Evolutionary conservation across 2,113 vertebrate species (phyloP), one percentile per base, ranked within the genome.

Genomic region (Rhinoptilus africanus): DNA sequence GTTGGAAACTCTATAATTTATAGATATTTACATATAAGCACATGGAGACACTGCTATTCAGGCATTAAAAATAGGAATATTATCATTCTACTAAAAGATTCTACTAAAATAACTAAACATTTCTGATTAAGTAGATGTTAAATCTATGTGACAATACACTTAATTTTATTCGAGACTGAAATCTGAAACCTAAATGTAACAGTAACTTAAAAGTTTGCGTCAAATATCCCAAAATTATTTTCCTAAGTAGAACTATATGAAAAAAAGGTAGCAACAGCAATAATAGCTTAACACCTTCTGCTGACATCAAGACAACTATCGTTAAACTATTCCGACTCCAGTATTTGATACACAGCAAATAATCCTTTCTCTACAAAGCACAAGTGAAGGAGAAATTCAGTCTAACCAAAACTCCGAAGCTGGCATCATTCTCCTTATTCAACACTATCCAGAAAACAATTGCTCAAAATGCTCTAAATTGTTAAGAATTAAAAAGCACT

Each of bases 51-150:
- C 24, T 92, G 62, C 53, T 87, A 48, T n/a, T 32, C 72, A 20
- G 57, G 43, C 45, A 87, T 94, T 93, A 79, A 93, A 94, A 92
- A 69, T 53, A 92, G 59, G 76, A 60, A 9, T 50, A 75, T 69
- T 94, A 71, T 89, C 77, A 75, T 79, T 93, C 80, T 68, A 43
- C 56, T 96, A 72, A 32, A 85, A 77, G 69, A 82, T 63, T 86
- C 60, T 64, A 69, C 80, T 68, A 88, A 93, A 84, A 82, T 82
- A 75, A 56, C 62, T 73, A 35, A 45, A 72, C 13, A 76, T 79
- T 91, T 85, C 43, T 86, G 78, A 94, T 91, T 89, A 84, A 85
- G 66, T 78, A 64, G 26, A 71, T 87, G 28, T 43, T 89, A 78
- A 81, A 71, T 60, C 78, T 85, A 1, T 16, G 5, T 69, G n/a